Evolutionary conservation across 2,113 vertebrate species (phyloP), one percentile per base, ranked within the genome.

Genomic region (Xenopus tropicalis): DNA sequence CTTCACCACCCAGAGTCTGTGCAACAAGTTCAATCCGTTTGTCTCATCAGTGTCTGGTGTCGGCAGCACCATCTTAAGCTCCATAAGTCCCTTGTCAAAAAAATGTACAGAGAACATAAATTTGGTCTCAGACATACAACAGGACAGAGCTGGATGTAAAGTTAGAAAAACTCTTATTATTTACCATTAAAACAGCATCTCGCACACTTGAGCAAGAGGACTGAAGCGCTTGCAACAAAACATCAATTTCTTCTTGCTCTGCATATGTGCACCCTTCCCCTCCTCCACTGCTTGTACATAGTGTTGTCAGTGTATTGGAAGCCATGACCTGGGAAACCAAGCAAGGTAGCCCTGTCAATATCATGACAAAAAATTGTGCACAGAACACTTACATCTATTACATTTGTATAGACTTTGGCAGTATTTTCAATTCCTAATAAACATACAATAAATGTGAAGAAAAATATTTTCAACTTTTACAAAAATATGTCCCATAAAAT

Each of bases 61-160:
- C n/a, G 96, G 92, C 42, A 99, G 84, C 14, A 98, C 96, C 87
- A 98, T 89, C 78, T 97, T 91, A 84, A 99, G 89, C 72, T 98
- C 96, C 91, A 94, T 84, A 86, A 99, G 85, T 5, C 97, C 97
- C 97, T 99, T 77, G 70, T 14, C 46, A 14, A 61, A 17, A 11
- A 71, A 70, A 69, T 48, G 46, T 48, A 48, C 1, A 48, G 46
- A 48, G 46, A 14, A 48, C 3, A 17, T 1, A 14, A 17, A 9
- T 48, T 13, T 6, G 16, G 46, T 48, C 16, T 14, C 6, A 48
- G 46, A 48, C 12, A 13, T 11, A 48, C 0, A 48, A 48, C 46
- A 48, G 46, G 46, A 48, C 12, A 48, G 46, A 4, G 46, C 3
- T 11, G 4, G 14, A 17, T 48, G 16, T 48, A 48, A 10, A 48